phyloP scores from a whole-genome alignment of 2,113 vertebrate genomes.

The Tapirus terrestris region DNA sequence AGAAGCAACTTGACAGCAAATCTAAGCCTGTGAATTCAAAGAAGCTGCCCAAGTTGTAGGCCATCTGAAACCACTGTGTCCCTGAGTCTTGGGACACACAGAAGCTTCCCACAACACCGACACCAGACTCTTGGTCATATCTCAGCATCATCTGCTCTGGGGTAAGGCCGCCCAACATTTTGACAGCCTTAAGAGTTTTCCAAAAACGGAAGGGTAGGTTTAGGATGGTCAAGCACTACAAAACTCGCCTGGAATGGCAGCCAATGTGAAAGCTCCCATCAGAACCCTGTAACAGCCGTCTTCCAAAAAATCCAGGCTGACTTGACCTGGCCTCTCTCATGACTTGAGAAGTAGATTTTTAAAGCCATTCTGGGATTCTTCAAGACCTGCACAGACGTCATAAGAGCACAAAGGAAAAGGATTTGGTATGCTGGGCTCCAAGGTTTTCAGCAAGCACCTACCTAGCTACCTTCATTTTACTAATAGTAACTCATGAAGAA shows the following conservation, averaged over 20 bases:
- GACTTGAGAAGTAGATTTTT: neutral
- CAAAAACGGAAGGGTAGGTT: neutral
- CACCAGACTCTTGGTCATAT: neutral
- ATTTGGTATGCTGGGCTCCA: neutral
- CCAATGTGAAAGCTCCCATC: neutral
- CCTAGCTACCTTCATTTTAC: neutral
- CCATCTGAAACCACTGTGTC: neutral
- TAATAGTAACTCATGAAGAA: neutral
- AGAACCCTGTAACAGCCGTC: neutral
- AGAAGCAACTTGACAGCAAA: neutral
- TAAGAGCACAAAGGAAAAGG: neutral
- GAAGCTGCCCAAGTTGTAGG: neutral
- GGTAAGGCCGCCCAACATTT: neutral
- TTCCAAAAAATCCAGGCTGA: neutral
- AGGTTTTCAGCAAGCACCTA: neutral
- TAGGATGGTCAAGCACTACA: neutral
- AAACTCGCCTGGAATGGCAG: neutral
- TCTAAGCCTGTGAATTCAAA: neutral
- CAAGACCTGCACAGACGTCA: neutral
- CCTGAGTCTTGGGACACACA: fast-evolving
- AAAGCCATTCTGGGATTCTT: neutral
- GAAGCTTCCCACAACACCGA: too few species aligned
- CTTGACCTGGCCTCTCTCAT: neutral
- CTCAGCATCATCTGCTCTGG: neutral
- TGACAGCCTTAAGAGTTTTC: neutral